Evolutionary conservation across 2,797 vertebrate genomes (phyloP), one percentile per base, ranked within the genome.

Genomic region (Hippocampus kuda): DNA sequence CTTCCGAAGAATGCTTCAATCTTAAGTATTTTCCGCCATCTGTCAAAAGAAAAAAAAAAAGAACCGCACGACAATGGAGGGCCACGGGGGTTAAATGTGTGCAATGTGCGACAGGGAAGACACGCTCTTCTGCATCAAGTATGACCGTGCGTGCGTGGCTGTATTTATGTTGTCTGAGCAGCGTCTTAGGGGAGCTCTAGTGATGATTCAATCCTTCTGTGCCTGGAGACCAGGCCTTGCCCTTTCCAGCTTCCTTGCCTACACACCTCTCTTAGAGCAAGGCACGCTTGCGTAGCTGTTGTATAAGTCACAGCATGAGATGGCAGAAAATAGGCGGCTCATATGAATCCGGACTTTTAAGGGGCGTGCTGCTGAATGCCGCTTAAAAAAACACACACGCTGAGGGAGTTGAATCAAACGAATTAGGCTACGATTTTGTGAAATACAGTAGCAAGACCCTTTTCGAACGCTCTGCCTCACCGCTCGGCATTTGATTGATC

Each of bases 201-300:
- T 67, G 79, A 87, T 84, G 86, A 86, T 87, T 86, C 84, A 88
- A 79, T 81, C 68, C 34, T 77, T 76, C 71, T 71, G 75, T 85
- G 85, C 77, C 84, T 42, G 51, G 75, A 85, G 80, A 67, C 63
- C 68, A 76, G 76, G 81, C 80, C 73, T 66, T 85, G 75, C 75
- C 85, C 81, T 84, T 81, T 73, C 72, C 70, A 76, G 76, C 77
- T 42, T 41, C 71, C 68, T 68, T 68, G 73, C n/a, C 68, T 66
- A 44, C 67, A 67, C 46, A 67, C 60, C 74, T 74, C 8, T 34
- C 77, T 70, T 69, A 77, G 67, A 67, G 70, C 77, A 70, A 69
- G 56, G 56, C 11, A 15, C 22, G n/a, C 30, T 61, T 22, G 30
- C 11, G 41, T 59, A 22, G 61, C 46, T 65, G 20, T 59, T 24